Percentiles rank a stretch among this genome's conserved stretches.
These are phyloP conservation scores for Lota lota DNA, from an alignment of 2,113 vertebrate species.

Conservation along the genomic window DNA sequence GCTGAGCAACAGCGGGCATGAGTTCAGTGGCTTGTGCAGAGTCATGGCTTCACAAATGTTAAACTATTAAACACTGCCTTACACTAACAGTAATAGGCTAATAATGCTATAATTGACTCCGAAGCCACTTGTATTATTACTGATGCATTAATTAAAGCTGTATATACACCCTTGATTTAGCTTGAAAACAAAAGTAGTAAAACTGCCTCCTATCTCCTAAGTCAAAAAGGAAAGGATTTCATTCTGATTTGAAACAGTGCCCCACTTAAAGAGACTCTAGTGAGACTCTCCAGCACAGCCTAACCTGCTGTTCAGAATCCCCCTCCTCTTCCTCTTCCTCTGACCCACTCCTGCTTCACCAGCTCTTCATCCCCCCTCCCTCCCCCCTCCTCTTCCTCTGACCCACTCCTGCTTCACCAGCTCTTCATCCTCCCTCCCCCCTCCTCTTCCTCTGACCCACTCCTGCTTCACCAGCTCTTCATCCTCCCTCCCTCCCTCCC, in stretches of 20 bases:
- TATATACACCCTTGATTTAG: too few relatives aligned
- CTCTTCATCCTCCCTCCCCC: conserved; percentile 28
- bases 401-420: conserved; percentile 25
- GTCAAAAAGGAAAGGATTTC: conserved; percentile 51
- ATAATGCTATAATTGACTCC: too few relatives aligned
- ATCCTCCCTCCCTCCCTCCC: conserved; percentile 39
- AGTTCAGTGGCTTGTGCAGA: too few relatives aligned
- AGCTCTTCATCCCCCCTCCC: conserved; percentile 28
- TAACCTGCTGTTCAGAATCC: conserved; percentile 61
- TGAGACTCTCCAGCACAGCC: conserved; percentile 45
- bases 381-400: conserved; percentile 19
- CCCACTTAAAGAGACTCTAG: conserved; percentile 55
- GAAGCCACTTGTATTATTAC: too few relatives aligned
- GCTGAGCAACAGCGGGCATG: too few relatives aligned
- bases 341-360: conserved; percentile 28
- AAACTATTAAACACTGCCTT: too few relatives aligned
- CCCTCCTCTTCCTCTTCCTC: conserved; percentile 24
- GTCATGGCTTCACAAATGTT: too few relatives aligned
- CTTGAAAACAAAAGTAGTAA: too few relatives aligned
- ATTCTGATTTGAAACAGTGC: conserved; percentile 46
- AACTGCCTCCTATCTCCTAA: too few relatives aligned
- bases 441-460: conserved; percentile 32
- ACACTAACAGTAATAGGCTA: too few relatives aligned
- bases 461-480: conserved; percentile 59
- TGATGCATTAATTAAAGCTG: too few relatives aligned